Base-by-base conservation (phyloP, 2,888 invertebrate species). In the Petrolisthes cinctipes region DNA sequence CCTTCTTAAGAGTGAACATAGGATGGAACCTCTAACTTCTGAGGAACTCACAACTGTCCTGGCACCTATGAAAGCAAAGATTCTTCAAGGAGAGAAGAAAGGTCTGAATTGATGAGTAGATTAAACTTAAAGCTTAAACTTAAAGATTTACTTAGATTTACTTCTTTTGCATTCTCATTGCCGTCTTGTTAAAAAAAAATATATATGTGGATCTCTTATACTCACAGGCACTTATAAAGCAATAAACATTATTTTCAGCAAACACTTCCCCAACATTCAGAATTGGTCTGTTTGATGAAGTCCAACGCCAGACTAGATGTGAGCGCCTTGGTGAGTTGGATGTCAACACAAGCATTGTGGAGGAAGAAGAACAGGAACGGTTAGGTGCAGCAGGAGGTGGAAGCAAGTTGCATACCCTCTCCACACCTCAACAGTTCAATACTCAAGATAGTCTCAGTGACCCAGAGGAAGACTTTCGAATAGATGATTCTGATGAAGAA, bases 41-140 rank as follows among this genome's bases (percentile, higher is more conserved):
- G 88, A 85, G 78, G 88, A 88, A 56, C 82, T 88, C 17, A 71
- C 85, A 68, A 88, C 88, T 57, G 82, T 82, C 17, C 5, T 85
- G n/a, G 88, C 82, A 5, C 88, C 88, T 5, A 6, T 87, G 20
- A 79, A 80, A 53, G 83, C 83, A 20, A 87, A 84, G 71, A 84
- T 87, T 54, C 53, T 81, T 11, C 14, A 57, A 11, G 84, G 54
- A 54, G 6, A 79, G 57, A 57, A 80, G 17, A 79, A 56, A 71
- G 57, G 61, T 81, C 20, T 56, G 17, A 56, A 20, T 37, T 56
- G 54, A 57, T 56, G n/a, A 17, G 51, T 54, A n/a, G 23, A 56
- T 57, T 81, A 6, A 6, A 57, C 23, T 57, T 9, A 56, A 9
- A 81, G 56, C 9, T 20, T 9, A 57, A 57, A 23, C 17, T 57